Evolutionary conservation across 2,113 vertebrate species (phyloP).

Genomic region (Echinops telfairi): DNA sequence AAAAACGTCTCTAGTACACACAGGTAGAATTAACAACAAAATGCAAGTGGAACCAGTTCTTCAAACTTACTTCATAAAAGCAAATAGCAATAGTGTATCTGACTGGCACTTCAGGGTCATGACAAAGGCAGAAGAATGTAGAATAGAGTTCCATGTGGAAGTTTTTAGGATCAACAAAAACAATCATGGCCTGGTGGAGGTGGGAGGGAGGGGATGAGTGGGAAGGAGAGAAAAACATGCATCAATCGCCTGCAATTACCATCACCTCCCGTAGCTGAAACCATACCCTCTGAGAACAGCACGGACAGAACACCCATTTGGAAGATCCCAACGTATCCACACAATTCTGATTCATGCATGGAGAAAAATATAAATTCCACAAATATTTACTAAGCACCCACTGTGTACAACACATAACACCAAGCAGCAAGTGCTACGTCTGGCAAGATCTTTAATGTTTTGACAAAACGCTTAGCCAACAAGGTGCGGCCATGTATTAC

Average conservation of each 20-base stretch:
- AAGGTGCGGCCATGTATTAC: constrained; percentile 85
- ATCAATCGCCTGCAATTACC: constrained; percentile 46
- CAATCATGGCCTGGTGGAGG: constrained; percentile 92
- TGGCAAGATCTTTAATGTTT: constrained; percentile 36
- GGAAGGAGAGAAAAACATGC: constrained; percentile 57
- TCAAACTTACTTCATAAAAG: constrained; percentile 94
- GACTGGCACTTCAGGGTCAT: constrained; percentile 94
- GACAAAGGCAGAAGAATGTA: constrained; percentile 95
- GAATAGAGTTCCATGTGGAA: constrained; percentile 95
- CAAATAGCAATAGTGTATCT: constrained; percentile 93
- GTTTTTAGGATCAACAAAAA: constrained; percentile 94
- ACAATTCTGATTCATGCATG: not conserved
- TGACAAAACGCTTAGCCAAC: not conserved
- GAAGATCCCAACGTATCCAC: constrained; percentile 25
- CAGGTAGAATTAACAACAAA: not conserved
- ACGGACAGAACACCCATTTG: constrained; percentile 12
- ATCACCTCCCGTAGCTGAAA: constrained; percentile 43
- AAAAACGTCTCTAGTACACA: not conserved
- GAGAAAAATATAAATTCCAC: not conserved
- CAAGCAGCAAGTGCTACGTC: not conserved
- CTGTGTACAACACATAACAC: not conserved
- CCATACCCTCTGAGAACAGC: not conserved
- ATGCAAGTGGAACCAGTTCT: not conserved
- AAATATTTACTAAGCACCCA: not conserved
- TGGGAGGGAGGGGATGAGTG: constrained; percentile 41